Evolutionary conservation across 2,113 vertebrate species (phyloP).

Genomic region (Elephas maximus): DNA sequence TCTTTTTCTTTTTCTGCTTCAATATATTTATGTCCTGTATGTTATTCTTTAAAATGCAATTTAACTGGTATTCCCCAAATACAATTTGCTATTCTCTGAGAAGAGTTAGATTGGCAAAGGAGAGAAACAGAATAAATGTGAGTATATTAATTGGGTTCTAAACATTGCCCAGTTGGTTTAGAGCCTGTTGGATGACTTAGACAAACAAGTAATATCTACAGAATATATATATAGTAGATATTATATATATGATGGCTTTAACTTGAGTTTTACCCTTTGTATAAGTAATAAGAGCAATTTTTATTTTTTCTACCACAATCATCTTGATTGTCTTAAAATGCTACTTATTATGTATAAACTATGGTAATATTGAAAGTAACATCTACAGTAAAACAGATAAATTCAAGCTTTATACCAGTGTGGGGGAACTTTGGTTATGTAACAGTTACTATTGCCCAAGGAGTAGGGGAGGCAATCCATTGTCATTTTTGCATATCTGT

Average conservation of each 20-base stretch:
- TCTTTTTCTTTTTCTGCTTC: slow-evolving; percentile 36
- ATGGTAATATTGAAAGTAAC: background rate
- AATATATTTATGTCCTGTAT: background rate
- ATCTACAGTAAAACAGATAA: background rate
- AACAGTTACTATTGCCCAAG: background rate
- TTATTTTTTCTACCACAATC: slow-evolving; percentile 23
- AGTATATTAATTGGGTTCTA: background rate
- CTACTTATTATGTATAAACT: background rate
- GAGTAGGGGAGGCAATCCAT: background rate
- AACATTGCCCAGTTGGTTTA: background rate
- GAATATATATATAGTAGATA: background rate
- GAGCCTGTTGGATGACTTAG: background rate
- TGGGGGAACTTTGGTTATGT: background rate
- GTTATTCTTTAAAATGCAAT: background rate
- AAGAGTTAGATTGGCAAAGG: background rate
- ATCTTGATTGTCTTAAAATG: background rate
- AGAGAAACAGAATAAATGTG: slow-evolving; percentile 15
- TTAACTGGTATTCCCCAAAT: background rate
- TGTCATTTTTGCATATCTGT: background rate
- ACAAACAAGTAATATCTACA: background rate
- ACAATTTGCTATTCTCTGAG: slow-evolving; percentile 4
- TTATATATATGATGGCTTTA: background rate
- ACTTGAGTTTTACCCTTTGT: slow-evolving; percentile 2
- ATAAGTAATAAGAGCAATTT: slow-evolving; percentile 3
- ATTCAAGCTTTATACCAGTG: background rate